Conservation (phyloP, 2,888 invertebrate genomes). For the Schrankia costaestrigalis region DNA sequence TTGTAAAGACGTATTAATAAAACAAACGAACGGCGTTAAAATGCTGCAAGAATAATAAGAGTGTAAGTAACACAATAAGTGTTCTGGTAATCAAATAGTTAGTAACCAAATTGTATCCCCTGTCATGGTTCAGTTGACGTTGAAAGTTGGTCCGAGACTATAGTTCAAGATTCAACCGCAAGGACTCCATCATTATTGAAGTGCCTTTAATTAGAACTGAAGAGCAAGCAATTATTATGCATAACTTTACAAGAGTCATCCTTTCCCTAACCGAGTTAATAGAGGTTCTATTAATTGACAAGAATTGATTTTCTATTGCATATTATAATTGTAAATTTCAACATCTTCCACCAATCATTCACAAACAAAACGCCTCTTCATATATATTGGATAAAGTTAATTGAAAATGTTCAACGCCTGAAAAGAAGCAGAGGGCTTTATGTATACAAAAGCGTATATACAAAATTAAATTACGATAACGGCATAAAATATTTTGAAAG, state of each 20-base stretch:
- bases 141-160: conserved; percentile 24
- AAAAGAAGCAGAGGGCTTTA: conserved; percentile 8
- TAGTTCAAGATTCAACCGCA: conserved; percentile 38
- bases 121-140: conserved; percentile 21
- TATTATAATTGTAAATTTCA: conserved; percentile 27
- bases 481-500: conserved; percentile 7
- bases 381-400: conserved; percentile 4
- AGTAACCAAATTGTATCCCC: conserved; percentile 34
- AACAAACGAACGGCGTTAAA: no score
- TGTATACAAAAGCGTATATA: background rate
- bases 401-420: conserved; percentile 6
- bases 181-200: conserved; percentile 52
- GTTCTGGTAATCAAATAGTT: conserved; percentile 6
- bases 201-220: conserved; percentile 63
- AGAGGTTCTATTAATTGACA: conserved; percentile 53
- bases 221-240: conserved; percentile 69
- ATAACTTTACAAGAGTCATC: conserved; percentile 63
- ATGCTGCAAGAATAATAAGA: no score
- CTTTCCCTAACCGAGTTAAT: conserved; percentile 41
- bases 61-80: no score
- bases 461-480: conserved; percentile 17
- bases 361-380: conserved; percentile 3
- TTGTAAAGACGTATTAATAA: no score
- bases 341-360: conserved; percentile 7
- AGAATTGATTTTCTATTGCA: conserved; percentile 41